Conservation (phyloP, 2,113 vertebrate species). For the Empidonax traillii region DNA sequence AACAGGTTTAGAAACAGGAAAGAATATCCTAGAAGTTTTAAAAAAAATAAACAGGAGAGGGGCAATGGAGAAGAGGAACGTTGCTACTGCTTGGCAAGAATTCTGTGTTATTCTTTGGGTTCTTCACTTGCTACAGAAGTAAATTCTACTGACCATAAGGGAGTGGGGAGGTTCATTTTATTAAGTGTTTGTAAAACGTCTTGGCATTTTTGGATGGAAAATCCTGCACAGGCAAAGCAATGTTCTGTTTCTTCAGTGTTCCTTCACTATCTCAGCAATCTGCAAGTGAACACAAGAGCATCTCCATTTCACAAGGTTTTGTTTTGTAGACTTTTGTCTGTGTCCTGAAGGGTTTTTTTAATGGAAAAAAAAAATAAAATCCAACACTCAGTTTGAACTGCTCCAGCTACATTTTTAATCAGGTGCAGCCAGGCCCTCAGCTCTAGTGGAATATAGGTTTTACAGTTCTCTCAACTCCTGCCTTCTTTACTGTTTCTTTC, state of each 20-base stretch:
- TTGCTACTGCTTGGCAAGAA: background rate
- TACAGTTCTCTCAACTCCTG: background rate
- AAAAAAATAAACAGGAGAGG: background rate
- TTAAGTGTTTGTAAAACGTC: background rate
- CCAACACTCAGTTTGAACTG: background rate
- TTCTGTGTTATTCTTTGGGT: background rate
- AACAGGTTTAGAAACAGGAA: background rate
- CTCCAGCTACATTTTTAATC: background rate
- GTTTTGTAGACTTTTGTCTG: background rate
- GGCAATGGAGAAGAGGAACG: background rate
- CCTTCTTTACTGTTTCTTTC: background rate
- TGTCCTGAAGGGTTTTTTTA: background rate
- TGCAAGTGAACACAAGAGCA: background rate
- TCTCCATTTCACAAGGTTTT: background rate
- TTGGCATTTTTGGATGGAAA: background rate
- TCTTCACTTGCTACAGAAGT: background rate
- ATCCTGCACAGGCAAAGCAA: background rate
- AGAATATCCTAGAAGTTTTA: background rate
- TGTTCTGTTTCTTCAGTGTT: background rate
- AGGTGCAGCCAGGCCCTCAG: background rate
- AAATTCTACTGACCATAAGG: background rate
- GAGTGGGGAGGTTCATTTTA: background rate
- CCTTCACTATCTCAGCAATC: background rate
- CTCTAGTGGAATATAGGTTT: background rate
- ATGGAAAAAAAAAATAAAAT: background rate